Base-by-base conservation (phyloP, 2,113 vertebrate species). In the Baryphthengus martii region DNA sequence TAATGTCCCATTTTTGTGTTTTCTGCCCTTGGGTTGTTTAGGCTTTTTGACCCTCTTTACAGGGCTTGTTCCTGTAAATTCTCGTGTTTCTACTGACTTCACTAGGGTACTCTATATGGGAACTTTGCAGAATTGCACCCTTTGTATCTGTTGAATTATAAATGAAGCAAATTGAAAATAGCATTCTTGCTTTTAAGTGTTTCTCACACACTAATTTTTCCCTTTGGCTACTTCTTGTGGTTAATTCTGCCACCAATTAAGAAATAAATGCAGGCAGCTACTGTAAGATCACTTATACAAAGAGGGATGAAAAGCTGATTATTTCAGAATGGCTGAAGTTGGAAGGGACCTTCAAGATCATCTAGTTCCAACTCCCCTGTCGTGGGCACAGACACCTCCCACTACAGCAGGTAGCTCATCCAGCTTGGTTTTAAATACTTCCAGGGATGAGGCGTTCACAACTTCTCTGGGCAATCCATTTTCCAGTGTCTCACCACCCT, bases 101-200 rank as follows among this genome's bases (percentile, higher is more conserved):
- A 3, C 39, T 63, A 44, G 33, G 17, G 21, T 67, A 47, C 28
- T 79, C 66, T 71, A 59, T 35, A 53, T 71, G 67, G 67, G 29
- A 88, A 74, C 75, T 66, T 70, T 65, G 33, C 39, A 56, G 75
- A 91, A 73, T 47, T 80, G 20, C 9, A 59, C 42, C 13, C 42
- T 90, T 80, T 85, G 29, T 73, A 39, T n/a, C 26, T 92, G 37
- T 78, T 97, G 88, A 94, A 96, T 97, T 93, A 96, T 93, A 93
- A 61, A 96, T 88, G 68, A 95, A 77, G 52, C 17, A 77, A 77
- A 92, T 67, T 81, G 92, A 90, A 95, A 93, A 86, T 77, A 94
- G 23, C 39, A 15, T 74, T 91, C 37, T 59, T 67, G 78, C 83
- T 92, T 94, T 96, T 83, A 92, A 94, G 79, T 40, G 11, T 77